These are phyloP conservation scores for Andrena dorsata DNA, from an alignment of 2,888 invertebrate genomes.

Conservation along the genomic window DNA sequence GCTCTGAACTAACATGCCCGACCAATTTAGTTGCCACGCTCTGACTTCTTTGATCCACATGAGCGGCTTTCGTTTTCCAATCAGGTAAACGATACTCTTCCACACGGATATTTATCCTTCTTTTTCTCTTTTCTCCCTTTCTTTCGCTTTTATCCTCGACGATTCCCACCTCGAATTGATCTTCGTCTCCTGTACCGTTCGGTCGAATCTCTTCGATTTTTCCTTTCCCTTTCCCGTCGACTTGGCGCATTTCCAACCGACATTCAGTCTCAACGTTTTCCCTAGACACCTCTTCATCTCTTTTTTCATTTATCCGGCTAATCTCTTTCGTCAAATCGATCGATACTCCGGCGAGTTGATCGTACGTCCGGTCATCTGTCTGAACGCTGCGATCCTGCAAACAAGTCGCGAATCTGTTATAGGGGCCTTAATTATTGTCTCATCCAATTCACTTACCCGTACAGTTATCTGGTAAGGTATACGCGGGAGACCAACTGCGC, in stretches of 20 bases:
- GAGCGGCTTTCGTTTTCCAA: neutral
- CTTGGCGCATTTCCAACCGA: neutral
- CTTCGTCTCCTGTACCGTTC: too few species aligned
- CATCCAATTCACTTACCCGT: slow-evolving; percentile 10
- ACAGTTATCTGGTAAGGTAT: neutral
- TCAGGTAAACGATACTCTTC: too few species aligned
- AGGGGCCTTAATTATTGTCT: neutral
- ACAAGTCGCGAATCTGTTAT: neutral
- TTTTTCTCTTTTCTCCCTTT: neutral
- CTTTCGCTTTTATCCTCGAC: neutral
- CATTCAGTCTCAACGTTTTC: neutral
- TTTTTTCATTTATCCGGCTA: neutral
- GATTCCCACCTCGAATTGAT: neutral
- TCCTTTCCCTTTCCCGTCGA: neutral
- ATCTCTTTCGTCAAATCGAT: neutral
- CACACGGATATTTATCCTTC: neutral
- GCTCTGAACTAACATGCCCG: too few species aligned
- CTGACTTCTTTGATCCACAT: neutral
- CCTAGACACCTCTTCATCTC: neutral
- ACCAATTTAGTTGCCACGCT: neutral
- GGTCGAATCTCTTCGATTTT: neutral
- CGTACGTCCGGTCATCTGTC: neutral
- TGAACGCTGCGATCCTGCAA: slow-evolving; percentile 1
- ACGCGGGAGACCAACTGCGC: neutral
- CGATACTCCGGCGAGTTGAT: neutral